Base-by-base conservation (phyloP, 2,113 vertebrate genomes). In the Pterocles gutturalis region DNA sequence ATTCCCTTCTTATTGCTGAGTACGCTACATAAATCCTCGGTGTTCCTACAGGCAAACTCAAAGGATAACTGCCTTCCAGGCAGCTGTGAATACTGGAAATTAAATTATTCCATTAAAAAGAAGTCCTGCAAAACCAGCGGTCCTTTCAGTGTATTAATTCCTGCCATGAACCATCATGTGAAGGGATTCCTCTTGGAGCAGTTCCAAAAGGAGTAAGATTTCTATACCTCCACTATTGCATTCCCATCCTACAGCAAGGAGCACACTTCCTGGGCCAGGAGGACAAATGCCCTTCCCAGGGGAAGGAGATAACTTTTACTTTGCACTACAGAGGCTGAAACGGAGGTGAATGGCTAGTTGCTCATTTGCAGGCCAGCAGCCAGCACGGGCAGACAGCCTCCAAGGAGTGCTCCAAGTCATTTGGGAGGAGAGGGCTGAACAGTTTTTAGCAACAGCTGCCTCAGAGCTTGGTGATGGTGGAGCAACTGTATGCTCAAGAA, bases 301-400 rank as follows among this genome's bases (percentile, higher is more conserved):
- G 29, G 34, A 60, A 48, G 26, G 16, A 80, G 22, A 6, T 83
- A 31, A 70, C 16, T 9, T 54, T 72, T 66, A 34, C 11, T 53
- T 62, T 49, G 22, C 25, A 22, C 14, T 60, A 21, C 53, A 38
- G 31, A 53, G 55, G 29, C 20, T 84, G 67, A 36, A 54, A 33
- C 0, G 0, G 51, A 62, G 25, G 20, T 16, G 38, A 72, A 7
- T 0, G 2, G 11, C 15, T 13, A 65, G 43, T 71, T 83, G 14
- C 46, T 67, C 80, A 41, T 36, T 62, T 4, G 0, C 64, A 55
- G 26, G 9, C 48, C 57, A 46, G 28, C 67, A 41, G 4, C 5
- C 1, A 0, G 13, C 5, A 18, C 0, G 11, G n/a, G 18, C 21
- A 43, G 53, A 17, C 11, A 36, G 54, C 3, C 38, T 36, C 55